Conservation (phyloP, 1,140 invertebrate genomes). For the Pararge aegeria region DNA sequence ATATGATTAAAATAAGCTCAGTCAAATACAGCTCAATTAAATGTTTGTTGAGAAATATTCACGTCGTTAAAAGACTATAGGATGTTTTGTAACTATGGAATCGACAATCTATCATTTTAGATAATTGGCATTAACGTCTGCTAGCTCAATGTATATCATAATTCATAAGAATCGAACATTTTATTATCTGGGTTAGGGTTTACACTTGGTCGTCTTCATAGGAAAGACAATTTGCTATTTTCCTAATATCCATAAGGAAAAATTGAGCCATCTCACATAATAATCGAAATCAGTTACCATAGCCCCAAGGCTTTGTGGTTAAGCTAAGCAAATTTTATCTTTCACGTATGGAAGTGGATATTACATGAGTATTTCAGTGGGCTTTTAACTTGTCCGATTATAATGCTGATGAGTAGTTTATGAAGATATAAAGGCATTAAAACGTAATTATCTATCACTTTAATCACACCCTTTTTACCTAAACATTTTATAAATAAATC, state of each 20-base stretch:
- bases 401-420: too few species aligned
- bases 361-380: too few species aligned
- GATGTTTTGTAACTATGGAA: conserved; percentile 56
- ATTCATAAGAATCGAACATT: not conserved
- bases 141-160: conserved; percentile 6
- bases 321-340: too few species aligned
- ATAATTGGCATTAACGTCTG: conserved; percentile 22
- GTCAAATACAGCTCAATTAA: conserved; percentile 69
- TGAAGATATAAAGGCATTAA: too few species aligned
- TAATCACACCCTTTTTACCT: not conserved
- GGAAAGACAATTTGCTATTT: too few species aligned
- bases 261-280: too few species aligned
- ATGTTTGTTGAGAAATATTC: conserved; percentile 67
- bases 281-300: too few species aligned
- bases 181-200: not conserved
- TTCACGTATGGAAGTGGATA: too few species aligned
- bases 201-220: too few species aligned
- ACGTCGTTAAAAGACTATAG: conserved; percentile 56
- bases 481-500: not conserved
- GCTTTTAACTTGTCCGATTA: too few species aligned
- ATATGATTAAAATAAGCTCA: conserved; percentile 67
- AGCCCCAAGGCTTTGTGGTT: too few species aligned
- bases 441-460: not conserved
- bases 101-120: conserved; percentile 27
- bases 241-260: too few species aligned